A percentile compares a stretch with the other conserved stretches of the same genome.
Conservation (phyloP, 2,797 vertebrate genomes). For the Rhadinocentrus ornatus region DNA sequence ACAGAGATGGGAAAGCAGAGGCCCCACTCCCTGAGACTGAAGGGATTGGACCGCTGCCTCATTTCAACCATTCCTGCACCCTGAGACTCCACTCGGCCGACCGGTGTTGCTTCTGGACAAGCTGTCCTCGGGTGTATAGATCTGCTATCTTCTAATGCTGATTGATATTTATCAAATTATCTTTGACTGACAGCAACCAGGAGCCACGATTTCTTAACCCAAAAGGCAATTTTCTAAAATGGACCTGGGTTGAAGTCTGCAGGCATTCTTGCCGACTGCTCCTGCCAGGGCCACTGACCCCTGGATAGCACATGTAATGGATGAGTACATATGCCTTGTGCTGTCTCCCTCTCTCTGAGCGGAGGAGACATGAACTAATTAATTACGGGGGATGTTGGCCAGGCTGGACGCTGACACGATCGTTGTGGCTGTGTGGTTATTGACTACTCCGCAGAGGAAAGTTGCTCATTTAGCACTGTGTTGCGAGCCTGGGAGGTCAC, state of each 20-base stretch:
- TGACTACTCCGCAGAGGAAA: constrained; percentile 77
- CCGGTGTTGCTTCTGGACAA: constrained; percentile 45
- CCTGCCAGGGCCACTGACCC: constrained; percentile 70
- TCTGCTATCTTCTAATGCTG: constrained; percentile 68
- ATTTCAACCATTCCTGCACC: constrained; percentile 31
- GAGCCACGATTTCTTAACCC: constrained; percentile 62
- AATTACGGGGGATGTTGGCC: constrained; percentile 77
- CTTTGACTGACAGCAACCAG: constrained; percentile 70
- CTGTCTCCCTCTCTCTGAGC: constrained; percentile 74
- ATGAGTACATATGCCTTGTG: constrained; percentile 72
- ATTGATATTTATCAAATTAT: constrained; percentile 79
- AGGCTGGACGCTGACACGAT: constrained; percentile 77
- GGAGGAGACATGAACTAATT: constrained; percentile 78
- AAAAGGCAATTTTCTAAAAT: constrained; percentile 73
- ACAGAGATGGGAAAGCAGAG: constrained; percentile 71
- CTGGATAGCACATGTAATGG: constrained; percentile 75
- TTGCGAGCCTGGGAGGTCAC: constrained; percentile 71
- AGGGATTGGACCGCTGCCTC: constrained; percentile 48
- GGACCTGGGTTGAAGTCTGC: constrained; percentile 56
- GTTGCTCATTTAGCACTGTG: constrained; percentile 79
- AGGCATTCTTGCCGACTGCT: constrained; percentile 53
- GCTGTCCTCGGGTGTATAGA: constrained; percentile 57
- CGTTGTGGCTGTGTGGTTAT: constrained; percentile 79
- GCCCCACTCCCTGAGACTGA: constrained; percentile 25
- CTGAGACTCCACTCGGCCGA: constrained; percentile 33